phyloP scores from a whole-genome alignment of 2,888 invertebrate species.

The Lottia scabra region DNA sequence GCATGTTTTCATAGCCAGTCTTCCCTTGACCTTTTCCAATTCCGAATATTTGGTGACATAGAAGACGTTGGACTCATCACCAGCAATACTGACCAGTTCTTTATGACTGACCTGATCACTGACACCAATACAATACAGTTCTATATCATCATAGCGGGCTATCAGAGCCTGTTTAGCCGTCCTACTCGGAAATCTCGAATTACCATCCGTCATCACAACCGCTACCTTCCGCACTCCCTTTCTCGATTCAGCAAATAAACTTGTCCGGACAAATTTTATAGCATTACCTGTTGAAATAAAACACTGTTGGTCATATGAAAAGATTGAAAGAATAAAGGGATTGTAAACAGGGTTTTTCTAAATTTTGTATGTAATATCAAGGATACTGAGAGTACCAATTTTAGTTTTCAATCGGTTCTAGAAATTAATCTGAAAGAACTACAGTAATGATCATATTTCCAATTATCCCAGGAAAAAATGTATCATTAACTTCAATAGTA shows the following conservation, averaged over 20 bases:
- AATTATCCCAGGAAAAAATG: no score
- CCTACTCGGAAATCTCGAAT: neutral
- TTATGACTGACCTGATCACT: constrained; percentile 11
- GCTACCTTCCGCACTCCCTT: neutral
- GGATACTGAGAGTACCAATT: no score
- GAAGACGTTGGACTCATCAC: constrained; percentile 7
- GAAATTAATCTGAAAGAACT: no score
- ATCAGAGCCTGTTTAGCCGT: constrained; percentile 3
- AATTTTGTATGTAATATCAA: no score
- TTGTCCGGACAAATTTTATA: neutral
- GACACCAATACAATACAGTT: constrained; percentile 26
- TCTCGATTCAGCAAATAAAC: neutral
- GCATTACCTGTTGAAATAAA: neutral
- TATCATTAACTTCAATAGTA: no score
- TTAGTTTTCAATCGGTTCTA: no score
- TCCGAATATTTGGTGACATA: constrained; percentile 14
- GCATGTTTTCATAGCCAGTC: neutral
- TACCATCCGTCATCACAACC: neutral
- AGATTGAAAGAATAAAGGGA: no score
- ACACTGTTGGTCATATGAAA: no score
- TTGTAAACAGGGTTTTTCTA: no score
- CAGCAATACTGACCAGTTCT: constrained; percentile 30
- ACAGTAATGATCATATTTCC: no score
- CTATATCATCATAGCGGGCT: constrained; percentile 16
- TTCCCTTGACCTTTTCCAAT: neutral